phyloP scores from a whole-genome alignment of 2,888 invertebrate genomes.

The Lochmaea capreae region DNA sequence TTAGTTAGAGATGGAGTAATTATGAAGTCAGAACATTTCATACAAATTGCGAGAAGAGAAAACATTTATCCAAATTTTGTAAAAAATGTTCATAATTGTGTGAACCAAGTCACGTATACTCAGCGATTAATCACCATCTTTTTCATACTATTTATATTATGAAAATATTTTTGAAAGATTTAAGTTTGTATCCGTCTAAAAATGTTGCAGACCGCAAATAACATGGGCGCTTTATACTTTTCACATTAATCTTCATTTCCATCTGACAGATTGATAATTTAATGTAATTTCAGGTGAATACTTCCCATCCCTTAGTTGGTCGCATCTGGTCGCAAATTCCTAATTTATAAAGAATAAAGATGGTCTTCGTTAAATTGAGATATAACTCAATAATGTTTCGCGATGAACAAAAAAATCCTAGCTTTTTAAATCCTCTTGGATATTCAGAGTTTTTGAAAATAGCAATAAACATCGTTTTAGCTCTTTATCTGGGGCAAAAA shows the following conservation, averaged over 20 bases:
- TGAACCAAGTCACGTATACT: background rate
- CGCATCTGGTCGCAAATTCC: slow-evolving; percentile 63
- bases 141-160: background rate
- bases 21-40: no score
- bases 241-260: slow-evolving; percentile 38
- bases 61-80: no score
- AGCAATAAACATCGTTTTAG: no score
- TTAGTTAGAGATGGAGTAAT: no score
- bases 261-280: slow-evolving; percentile 58
- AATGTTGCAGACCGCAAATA: slow-evolving; percentile 14
- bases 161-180: background rate
- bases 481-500: no score
- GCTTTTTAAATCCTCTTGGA: background rate
- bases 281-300: slow-evolving; percentile 65
- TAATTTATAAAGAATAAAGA: slow-evolving; percentile 57
- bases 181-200: slow-evolving; percentile 3
- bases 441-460: no score
- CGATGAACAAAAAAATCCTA: background rate
- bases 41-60: no score
- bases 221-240: slow-evolving; percentile 21
- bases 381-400: slow-evolving; percentile 13
- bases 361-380: slow-evolving; percentile 31
- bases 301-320: slow-evolving; percentile 58
- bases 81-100: no score
- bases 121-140: background rate